These are phyloP conservation scores for Enteromius unitaeniatus DNA, from an alignment of 2,797 vertebrate species.

Conservation along the genomic window DNA sequence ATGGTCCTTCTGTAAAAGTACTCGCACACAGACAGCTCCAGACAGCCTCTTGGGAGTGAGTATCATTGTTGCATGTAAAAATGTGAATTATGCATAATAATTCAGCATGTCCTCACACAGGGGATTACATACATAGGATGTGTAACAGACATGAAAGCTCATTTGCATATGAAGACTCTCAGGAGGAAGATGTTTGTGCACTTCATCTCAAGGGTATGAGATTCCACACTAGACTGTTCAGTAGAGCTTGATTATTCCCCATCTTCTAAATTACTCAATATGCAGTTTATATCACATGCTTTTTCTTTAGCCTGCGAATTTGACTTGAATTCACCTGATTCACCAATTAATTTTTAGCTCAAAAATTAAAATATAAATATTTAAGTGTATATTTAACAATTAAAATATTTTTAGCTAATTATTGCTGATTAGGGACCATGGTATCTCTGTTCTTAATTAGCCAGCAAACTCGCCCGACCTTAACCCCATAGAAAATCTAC, in stretches of 20 bases:
- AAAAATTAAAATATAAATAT: neutral
- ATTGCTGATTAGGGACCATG: too few species aligned
- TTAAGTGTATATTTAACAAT: too few species aligned
- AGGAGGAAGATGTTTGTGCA: neutral
- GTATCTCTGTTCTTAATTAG: too few species aligned
- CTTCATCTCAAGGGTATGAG: neutral
- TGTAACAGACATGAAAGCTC: neutral
- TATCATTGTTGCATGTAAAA: neutral
- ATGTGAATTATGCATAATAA: neutral
- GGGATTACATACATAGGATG: neutral
- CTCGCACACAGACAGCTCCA: neutral
- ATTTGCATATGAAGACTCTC: conserved; percentile 25
- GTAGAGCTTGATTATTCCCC: neutral
- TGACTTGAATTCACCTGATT: neutral
- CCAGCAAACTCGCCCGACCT: too few species aligned
- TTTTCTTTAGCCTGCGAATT: neutral
- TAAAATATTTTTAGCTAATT: too few species aligned
- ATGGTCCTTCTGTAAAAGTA: neutral
- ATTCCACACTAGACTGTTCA: neutral
- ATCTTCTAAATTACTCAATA: neutral
- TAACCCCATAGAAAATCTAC: too few species aligned
- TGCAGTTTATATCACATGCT: neutral
- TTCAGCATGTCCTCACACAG: neutral
- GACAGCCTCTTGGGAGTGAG: neutral
- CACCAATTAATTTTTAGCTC: neutral